Evolutionary conservation across 1,140 invertebrate species (phyloP), one percentile per base, ranked within the genome.

Genomic region (Drosophila ironensis): DNA sequence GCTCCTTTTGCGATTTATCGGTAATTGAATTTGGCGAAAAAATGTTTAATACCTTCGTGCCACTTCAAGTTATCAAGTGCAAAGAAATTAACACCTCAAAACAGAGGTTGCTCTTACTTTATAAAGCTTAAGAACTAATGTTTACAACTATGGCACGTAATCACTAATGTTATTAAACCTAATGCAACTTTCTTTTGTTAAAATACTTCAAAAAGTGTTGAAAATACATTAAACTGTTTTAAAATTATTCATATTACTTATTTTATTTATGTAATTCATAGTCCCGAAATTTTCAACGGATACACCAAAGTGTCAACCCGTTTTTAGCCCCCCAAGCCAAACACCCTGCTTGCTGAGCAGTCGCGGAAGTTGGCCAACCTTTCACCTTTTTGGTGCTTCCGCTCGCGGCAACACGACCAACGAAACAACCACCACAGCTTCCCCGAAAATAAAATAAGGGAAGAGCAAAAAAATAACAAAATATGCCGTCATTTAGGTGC

Each of bases 401-500:
- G 28, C 28, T 14, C 11, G n/a, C 30, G 2, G 5, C 30, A 14
- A 1, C 30, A 14, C 11, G 3, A 8, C 17, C 12, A 27, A 22
- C 19, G 41, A 11, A 19, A 37, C 9, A 19, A 41, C 6, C 20
- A 8, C 28, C 64, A 11, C 1, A 17, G 38, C 20, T 25, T 14
- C 33, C 27, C n/a, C 30, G 41, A 35, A 44, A 19, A 28, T 25
- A 17, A 33, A 38, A 19, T 27, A 30, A 70, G 6, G n/a, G n/a
- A 46, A n/a, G 25, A 17, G 33, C 12, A 40, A 35, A 46, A 45
- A 45, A 63, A n/a, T n/a, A n/a, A n/a, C n/a, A n/a, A 47, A 63
- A 61, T 47, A 63, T 38, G 60, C 56, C 59, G 73, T 70, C 78
- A 86, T 84, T 63, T 82, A 84, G 73, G 69, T 84, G 80, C 78